Base-by-base conservation (phyloP, 2,113 vertebrate species). In the Scomber colias region DNA sequence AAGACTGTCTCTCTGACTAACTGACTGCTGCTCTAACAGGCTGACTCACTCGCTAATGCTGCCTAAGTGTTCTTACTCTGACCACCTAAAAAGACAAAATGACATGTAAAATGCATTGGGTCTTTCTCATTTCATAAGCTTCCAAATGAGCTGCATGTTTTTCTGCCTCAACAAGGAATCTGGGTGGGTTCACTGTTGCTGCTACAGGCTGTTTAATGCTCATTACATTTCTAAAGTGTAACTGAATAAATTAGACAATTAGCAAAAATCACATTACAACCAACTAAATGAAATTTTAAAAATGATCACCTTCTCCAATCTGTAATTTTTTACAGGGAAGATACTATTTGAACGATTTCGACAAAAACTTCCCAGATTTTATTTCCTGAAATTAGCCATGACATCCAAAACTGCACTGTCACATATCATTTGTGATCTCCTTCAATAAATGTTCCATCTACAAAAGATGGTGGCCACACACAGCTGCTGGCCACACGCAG, bases 1-100 rank as follows among this genome's bases (percentile, higher is more conserved):
- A 93, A 91, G 90, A 77, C 81, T 55, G 80, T 56, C 76, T 81
- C 55, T 48, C 16, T 54, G 70, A 71, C 81, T 88, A 45, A 72
- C 85, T 87, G 82, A 55, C 83, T 87, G 82, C 49, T 15, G 50
- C 75, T 65, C 67, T 40, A 75, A 71, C 73, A 84, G 71, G 35
- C 83, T 83, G 77, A 68, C 67, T 87, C 74, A 70, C 71, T 55
- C 61, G 12, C 46, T 60, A 57, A 61, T 68, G 70, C 61, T 62
- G 64, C 57, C 54, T 53, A 45, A 79, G 50, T 54, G 71, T 67
- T 73, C 75, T 71, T 13, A 57, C 70, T 75, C 74, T 82, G 77
- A 85, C 82, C 77, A 71, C 70, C 71, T 35, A 61, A 71, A 56
- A 74, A 40, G 72, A 71, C 75, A 56, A 82, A 75, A 67, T 40